Base-by-base conservation (phyloP, 2,888 invertebrate species). In the Agrochola circellaris region DNA sequence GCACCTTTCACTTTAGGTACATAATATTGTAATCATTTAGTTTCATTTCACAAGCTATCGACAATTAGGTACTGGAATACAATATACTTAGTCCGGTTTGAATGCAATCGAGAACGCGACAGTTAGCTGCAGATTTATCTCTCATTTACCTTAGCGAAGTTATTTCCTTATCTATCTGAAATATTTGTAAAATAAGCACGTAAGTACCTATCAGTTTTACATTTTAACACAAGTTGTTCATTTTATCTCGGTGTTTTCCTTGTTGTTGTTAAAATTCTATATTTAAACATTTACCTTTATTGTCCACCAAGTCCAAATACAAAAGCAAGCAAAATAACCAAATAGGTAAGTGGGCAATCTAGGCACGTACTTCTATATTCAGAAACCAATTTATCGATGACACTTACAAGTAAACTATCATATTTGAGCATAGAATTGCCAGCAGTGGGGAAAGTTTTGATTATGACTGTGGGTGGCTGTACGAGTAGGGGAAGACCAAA, bases 1-100 rank as follows among this genome's bases (percentile, higher is more conserved):
- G 67, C 62, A 79, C 81, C 83, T 85, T 87, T 89, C 83, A 82
- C 88, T 75, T 87, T 77, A n/a, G n/a, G n/a, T n/a, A 82, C 66
- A 75, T 80, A 83, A 88, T 77, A 54, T 76, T 71, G 58, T 70
- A 81, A 86, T 80, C 38, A 68, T 70, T 75, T 48, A 75, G 58
- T 68, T 79, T 62, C 58, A 73, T 77, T 81, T 64, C 69, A 70
- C 65, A 69, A 75, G 48, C 17, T 34, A 56, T 30, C 48, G 8
- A 56, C 30, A 68, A 73, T 72, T 66, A n/a, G n/a, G n/a, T n/a
- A 78, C 72, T 56, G 38, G 58, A 75, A 73, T 60, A 74, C 71
- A 79, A 74, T 74, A 68, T 56, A 74, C 56, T 69, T 15, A 69
- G 34, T 62, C 73, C 48, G 65, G 79, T 86, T 79, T 68, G 38